Evolutionary conservation across 2,797 vertebrate genomes (phyloP).

Genomic region (Hylomyscus alleni): DNA sequence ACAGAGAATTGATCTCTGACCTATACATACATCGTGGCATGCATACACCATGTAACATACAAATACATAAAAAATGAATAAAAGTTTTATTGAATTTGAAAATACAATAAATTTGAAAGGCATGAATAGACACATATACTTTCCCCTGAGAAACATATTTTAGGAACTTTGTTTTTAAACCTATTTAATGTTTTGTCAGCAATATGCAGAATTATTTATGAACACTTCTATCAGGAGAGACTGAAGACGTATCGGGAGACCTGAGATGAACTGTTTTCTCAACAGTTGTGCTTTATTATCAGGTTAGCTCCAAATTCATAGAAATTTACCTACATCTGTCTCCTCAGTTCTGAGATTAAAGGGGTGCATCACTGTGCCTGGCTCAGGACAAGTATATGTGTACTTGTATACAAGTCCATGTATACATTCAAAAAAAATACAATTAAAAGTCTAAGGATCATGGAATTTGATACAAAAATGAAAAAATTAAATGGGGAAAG

Average conservation of each 20-base stretch:
- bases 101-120: constrained; percentile 53
- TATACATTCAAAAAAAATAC: background rate
- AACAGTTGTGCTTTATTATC: background rate
- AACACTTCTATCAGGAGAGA: background rate
- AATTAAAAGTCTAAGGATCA: background rate
- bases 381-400: no score
- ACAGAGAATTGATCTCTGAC: background rate
- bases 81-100: constrained; percentile 14
- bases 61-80: background rate
- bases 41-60: background rate
- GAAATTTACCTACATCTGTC: background rate
- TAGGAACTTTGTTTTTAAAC: background rate
- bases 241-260: background rate
- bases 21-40: background rate
- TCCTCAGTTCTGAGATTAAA: background rate
- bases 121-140: background rate
- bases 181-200: background rate
- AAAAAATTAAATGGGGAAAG: background rate
- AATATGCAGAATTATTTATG: background rate
- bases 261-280: background rate
- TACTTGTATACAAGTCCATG: background rate
- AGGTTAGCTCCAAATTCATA: background rate
- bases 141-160: background rate
- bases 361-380: background rate
- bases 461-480: background rate